These are phyloP conservation scores for Drosophila santomea DNA, from an alignment of 1,140 invertebrate genomes.

Conservation along the genomic window DNA sequence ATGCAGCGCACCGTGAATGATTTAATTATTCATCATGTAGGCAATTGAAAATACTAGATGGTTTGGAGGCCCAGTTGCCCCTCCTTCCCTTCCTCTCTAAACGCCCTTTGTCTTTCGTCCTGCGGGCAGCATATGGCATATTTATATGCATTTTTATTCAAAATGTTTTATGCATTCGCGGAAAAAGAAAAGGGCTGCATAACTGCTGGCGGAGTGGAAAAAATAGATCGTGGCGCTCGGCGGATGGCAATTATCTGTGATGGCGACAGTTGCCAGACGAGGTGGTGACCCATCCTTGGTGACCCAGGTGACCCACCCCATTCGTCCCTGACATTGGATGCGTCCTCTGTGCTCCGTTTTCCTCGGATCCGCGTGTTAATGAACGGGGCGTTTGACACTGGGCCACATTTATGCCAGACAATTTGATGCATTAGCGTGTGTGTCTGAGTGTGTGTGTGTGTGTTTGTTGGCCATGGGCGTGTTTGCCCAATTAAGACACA, in stretches of 20 bases:
- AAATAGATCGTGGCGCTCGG: slow-evolving; percentile 9
- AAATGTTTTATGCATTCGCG: slow-evolving; percentile 64
- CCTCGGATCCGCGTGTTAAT: slow-evolving; percentile 46
- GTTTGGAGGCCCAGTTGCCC: not conserved
- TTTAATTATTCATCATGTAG: slow-evolving; percentile 71
- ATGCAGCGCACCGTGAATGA: slow-evolving; percentile 44
- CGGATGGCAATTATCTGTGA: slow-evolving; percentile 64
- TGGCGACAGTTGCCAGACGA: slow-evolving; percentile 58
- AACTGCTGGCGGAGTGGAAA: slow-evolving; percentile 2
- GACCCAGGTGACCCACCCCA: slow-evolving; percentile 1
- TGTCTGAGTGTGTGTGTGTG: not conserved
- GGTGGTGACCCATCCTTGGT: slow-evolving; percentile 12
- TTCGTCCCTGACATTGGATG: slow-evolving; percentile 56
- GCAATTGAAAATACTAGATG: slow-evolving; percentile 42
- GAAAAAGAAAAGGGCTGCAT: slow-evolving; percentile 11
- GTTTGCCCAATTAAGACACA: slow-evolving; percentile 71
- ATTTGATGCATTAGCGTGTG: slow-evolving; percentile 72
- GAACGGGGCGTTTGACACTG: slow-evolving; percentile 65
- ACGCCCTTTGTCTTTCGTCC: slow-evolving; percentile 42
- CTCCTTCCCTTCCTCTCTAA: slow-evolving; percentile 59
- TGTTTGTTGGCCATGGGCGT: slow-evolving; percentile 51
- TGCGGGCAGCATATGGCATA: slow-evolving; percentile 63
- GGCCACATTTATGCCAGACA: slow-evolving; percentile 66
- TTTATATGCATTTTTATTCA: slow-evolving; percentile 66
- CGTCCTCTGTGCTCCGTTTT: not conserved